Evolutionary conservation across 2,797 vertebrate species (phyloP).

Genomic region (Phataginus tricuspis): DNA sequence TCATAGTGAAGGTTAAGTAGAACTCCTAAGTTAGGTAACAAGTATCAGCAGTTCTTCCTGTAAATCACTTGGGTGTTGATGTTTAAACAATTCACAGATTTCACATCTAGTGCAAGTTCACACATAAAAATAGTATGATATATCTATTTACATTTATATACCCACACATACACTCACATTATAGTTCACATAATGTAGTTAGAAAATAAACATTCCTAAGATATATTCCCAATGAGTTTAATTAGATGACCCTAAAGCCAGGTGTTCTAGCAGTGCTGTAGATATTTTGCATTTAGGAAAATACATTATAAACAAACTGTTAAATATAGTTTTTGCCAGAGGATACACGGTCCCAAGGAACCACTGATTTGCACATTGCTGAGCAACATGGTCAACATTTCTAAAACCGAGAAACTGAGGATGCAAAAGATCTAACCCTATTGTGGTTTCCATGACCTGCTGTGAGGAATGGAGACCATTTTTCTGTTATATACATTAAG

Average conservation of each 20-base stretch:
- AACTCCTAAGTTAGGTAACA: not conserved
- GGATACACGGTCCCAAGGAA: conserved; percentile 38
- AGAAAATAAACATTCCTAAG: conserved; percentile 40
- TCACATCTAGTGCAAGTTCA: not conserved
- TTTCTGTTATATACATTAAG: not conserved
- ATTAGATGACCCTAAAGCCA: conserved; percentile 49
- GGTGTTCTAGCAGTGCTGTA: conserved; percentile 56
- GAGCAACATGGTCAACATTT: conserved; percentile 71
- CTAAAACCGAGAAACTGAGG: conserved; percentile 63
- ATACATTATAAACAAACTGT: conserved; percentile 61
- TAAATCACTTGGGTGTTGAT: not conserved
- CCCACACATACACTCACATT: not conserved
- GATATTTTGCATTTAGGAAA: conserved; percentile 79
- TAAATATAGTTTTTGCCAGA: conserved; percentile 76
- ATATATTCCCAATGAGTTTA: conserved; percentile 42
- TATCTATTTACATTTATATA: not conserved
- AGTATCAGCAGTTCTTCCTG: not conserved
- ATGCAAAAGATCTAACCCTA: conserved; percentile 40
- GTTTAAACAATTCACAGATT: not conserved
- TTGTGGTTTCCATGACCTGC: not conserved
- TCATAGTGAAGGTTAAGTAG: not conserved
- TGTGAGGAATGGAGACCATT: not conserved
- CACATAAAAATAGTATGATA: not conserved
- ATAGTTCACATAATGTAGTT: not conserved
- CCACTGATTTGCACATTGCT: conserved; percentile 76